Conservation (phyloP, 2,888 invertebrate genomes). For the Colletes collaris region DNA sequence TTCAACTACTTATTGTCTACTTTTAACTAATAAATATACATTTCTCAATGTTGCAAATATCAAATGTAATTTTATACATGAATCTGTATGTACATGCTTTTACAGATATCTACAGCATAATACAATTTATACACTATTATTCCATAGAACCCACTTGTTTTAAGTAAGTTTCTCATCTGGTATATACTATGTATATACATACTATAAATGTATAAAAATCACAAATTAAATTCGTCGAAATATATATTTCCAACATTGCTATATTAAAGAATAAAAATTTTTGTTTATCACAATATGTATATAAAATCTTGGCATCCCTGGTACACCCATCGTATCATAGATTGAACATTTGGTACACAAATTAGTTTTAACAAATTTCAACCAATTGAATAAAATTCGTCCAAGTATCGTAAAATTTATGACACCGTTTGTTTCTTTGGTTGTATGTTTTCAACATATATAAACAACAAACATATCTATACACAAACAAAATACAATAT, state of each 20-base stretch:
- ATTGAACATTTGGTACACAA: constrained; percentile 6
- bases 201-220: constrained; percentile 28
- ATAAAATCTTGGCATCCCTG: constrained; percentile 69
- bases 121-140: constrained; percentile 4
- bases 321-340: constrained; percentile 41
- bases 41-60: constrained; percentile 5
- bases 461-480: neutral
- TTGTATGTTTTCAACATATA: constrained; percentile 3
- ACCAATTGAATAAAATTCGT: neutral
- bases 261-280: constrained; percentile 32
- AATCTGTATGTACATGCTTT: constrained; percentile 21
- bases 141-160: constrained; percentile 12
- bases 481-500: constrained; percentile 19
- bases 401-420: constrained; percentile 2
- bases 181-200: constrained; percentile 3
- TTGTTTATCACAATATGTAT: constrained; percentile 59
- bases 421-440: constrained; percentile 46
- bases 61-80: constrained; percentile 1
- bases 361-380: neutral
- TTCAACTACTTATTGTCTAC: constrained; percentile 4
- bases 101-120: constrained; percentile 29
- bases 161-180: constrained; percentile 19
- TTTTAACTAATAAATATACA: constrained; percentile 27
- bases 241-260: constrained; percentile 17
- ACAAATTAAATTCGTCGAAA: constrained; percentile 38